Evolutionary conservation across 2,888 invertebrate species (phyloP).

Genomic region (Ametastegia equiseti): DNA sequence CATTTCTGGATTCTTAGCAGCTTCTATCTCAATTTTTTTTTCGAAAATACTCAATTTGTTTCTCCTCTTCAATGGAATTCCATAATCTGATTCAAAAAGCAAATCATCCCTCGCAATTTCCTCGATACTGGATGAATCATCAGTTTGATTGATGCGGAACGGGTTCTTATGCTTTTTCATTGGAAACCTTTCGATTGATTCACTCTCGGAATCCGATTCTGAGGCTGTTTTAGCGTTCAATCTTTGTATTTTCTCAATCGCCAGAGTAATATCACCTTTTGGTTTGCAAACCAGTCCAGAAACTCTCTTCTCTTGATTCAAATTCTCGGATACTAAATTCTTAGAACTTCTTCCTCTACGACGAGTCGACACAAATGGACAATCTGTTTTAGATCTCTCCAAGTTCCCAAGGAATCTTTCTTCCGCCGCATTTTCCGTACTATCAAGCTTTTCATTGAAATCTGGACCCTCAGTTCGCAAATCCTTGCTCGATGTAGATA

Average conservation of each 20-base stretch:
- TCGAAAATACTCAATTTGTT: constrained; percentile 51
- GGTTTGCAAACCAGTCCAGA: constrained; percentile 42
- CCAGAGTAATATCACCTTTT: constrained; percentile 64
- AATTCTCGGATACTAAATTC: neutral
- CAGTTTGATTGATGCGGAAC: constrained; percentile 55
- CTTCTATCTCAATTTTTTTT: constrained; percentile 46
- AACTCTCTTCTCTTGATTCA: neutral
- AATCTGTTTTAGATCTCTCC: neutral
- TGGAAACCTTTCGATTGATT: constrained; percentile 45
- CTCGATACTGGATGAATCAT: constrained; percentile 15
- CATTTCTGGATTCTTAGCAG: constrained; percentile 47
- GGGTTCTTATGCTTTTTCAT: constrained; percentile 59
- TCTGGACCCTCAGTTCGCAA: neutral
- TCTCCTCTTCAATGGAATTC: constrained; percentile 23
- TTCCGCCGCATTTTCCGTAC: neutral
- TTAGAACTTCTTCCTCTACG: constrained; percentile 2
- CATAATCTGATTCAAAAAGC: neutral
- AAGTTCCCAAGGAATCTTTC: neutral
- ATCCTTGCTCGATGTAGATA: neutral
- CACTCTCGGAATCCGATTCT: constrained; percentile 60
- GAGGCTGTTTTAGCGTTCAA: constrained; percentile 59
- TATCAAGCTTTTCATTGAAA: neutral
- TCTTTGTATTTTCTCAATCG: constrained; percentile 63
- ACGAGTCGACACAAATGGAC: constrained; percentile 29
- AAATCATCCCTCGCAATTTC: neutral